Conservation (phyloP, 1,140 invertebrate species). For the Rhynchophorus ferrugineus region DNA sequence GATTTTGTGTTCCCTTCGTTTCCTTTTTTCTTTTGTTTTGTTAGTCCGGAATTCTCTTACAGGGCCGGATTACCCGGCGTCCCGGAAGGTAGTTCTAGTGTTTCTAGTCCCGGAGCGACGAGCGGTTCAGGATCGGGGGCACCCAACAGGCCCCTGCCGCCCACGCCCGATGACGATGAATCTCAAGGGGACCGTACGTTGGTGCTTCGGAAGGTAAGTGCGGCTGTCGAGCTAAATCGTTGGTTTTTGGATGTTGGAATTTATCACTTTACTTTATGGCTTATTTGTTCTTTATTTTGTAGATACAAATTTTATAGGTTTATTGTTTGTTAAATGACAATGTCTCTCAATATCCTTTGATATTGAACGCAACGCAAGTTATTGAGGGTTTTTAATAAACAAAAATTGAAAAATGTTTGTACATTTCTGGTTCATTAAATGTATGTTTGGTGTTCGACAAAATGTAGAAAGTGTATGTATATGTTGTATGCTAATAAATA, state of each 20-base stretch:
- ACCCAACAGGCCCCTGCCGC: conserved; percentile 85
- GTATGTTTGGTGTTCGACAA: too few species aligned
- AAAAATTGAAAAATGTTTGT: too few species aligned
- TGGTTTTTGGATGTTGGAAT: conserved; percentile 12
- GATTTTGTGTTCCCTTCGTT: conserved; percentile 22
- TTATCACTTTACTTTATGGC: conserved; percentile 13
- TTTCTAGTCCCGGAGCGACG: conserved; percentile 43
- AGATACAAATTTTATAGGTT: too few species aligned
- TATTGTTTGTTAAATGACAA: too few species aligned
- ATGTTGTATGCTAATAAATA: too few species aligned
- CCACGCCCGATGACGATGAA: conserved; percentile 87
- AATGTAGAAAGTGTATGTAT: too few species aligned
- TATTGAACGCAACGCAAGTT: too few species aligned
- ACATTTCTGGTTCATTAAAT: too few species aligned
- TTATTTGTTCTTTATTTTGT: too few species aligned
- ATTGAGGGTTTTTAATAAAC: too few species aligned
- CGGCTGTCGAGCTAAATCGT: conserved; percentile 13
- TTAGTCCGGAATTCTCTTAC: conserved; percentile 80
- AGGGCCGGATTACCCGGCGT: conserved; percentile 60
- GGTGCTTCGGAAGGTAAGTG: conserved; percentile 81
- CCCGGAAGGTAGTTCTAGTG: conserved; percentile 42
- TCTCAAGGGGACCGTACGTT: conserved; percentile 73
- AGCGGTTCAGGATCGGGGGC: conserved; percentile 55
- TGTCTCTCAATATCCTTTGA: too few species aligned
- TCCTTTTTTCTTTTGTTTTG: conserved; percentile 42